Conservation (phyloP, 2,113 vertebrate species). For the Istiophorus platypterus region DNA sequence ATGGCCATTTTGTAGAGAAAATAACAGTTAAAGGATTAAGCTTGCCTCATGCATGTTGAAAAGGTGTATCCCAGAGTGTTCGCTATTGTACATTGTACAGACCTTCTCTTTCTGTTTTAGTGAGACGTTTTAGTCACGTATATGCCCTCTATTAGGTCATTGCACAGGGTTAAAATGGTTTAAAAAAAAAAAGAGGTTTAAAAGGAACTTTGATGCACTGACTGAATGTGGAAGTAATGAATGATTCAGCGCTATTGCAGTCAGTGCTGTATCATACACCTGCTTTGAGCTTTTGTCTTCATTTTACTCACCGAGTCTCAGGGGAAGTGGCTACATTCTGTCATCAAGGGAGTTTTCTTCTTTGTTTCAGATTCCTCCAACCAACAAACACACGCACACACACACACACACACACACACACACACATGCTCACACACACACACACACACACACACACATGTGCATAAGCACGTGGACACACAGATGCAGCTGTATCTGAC, state of each 20-base stretch:
- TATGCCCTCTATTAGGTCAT: not conserved
- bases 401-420: slow-evolving; percentile 16
- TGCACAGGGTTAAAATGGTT: not conserved
- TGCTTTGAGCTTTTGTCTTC: slow-evolving; percentile 47
- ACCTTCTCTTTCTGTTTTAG: not conserved
- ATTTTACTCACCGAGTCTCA: slow-evolving; percentile 57
- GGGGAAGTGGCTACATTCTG: slow-evolving; percentile 63
- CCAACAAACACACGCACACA: slow-evolving; percentile 32
- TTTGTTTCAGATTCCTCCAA: slow-evolving; percentile 42
- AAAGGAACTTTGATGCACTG: slow-evolving; percentile 13
- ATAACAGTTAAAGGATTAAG: not conserved
- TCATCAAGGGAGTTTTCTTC: slow-evolving; percentile 72
- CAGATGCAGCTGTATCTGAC: slow-evolving; percentile 70
- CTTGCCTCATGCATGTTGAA: not conserved
- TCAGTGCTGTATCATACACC: slow-evolving; percentile 50
- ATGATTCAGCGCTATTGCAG: slow-evolving; percentile 59
- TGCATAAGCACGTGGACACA: slow-evolving; percentile 6
- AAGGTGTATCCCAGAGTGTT: not conserved
- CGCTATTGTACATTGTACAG: not conserved
- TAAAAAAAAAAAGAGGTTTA: slow-evolving; percentile 10
- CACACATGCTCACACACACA: slow-evolving; percentile 15
- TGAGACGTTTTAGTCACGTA: not conserved
- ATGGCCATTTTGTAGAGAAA: not conserved
- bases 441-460: slow-evolving; percentile 29
- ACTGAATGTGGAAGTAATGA: slow-evolving; percentile 17